These are phyloP conservation scores for Ametastegia equiseti DNA, from an alignment of 2,888 invertebrate genomes.

Conservation along the genomic window DNA sequence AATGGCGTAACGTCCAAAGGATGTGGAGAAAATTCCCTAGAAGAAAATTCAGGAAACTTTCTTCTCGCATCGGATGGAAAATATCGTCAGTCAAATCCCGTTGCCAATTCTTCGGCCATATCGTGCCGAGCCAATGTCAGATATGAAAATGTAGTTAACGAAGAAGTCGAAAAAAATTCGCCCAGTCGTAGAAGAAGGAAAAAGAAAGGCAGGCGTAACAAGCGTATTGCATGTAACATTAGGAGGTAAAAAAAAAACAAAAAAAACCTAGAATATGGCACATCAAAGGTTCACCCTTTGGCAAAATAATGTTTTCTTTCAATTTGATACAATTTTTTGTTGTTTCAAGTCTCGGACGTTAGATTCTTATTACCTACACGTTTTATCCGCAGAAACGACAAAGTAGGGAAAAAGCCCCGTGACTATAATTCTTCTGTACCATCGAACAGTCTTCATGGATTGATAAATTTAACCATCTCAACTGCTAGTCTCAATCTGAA, in stretches of 20 bases:
- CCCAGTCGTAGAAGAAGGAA: not conserved
- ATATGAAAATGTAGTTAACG: not conserved
- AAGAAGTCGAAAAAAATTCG: not conserved
- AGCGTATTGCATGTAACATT: not conserved
- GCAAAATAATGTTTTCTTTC: slow-evolving; percentile 11
- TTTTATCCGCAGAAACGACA: not conserved
- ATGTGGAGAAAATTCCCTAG: not conserved
- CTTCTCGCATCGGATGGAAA: not conserved
- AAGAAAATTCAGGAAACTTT: not conserved
- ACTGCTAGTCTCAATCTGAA: not conserved
- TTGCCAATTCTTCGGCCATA: not conserved
- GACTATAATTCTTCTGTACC: not conserved
- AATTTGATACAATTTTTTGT: not conserved
- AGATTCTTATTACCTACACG: not conserved
- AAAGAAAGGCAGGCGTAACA: not conserved
- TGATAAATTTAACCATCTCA: not conserved
- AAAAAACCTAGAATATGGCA: not conserved
- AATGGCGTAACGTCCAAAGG: not conserved
- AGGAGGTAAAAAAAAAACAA: not conserved
- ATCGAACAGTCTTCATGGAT: not conserved
- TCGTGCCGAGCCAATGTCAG: not conserved
- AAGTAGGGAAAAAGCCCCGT: not conserved
- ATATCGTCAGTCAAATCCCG: not conserved
- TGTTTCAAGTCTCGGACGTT: not conserved
- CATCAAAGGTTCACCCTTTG: not conserved